A percentile compares a stretch with the other conserved stretches of the same genome.
These are phyloP conservation scores for Aleadryas rufinucha DNA, from an alignment of 2,113 vertebrate genomes.

Conservation along the genomic window DNA sequence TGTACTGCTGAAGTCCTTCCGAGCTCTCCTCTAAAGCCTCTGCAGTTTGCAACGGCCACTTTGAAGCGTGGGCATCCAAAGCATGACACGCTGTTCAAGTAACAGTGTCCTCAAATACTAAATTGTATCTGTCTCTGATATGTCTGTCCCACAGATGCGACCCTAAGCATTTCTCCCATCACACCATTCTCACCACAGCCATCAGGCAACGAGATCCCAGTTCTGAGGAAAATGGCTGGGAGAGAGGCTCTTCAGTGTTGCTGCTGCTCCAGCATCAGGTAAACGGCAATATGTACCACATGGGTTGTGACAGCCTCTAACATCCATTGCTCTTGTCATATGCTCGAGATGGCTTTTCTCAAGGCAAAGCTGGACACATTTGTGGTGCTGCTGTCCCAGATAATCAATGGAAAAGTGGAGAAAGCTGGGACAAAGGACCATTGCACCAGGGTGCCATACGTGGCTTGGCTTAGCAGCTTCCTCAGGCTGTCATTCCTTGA, in stretches of 20 bases:
- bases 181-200: not conserved
- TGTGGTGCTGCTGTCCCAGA: not conserved
- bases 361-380: not conserved
- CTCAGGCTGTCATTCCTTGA: not conserved
- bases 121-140: not conserved
- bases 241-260: not conserved
- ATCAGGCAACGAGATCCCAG: not conserved
- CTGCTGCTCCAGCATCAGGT: not conserved
- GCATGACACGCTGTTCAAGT: not conserved
- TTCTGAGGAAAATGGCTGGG: not conserved
- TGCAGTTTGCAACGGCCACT: not conserved
- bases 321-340: not conserved
- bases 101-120: accelerated
- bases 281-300: not conserved
- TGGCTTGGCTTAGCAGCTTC: not conserved
- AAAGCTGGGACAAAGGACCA: not conserved
- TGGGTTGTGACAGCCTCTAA: not conserved
- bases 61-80: not conserved
- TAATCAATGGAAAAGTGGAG: not conserved
- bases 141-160: not conserved
- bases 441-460: not conserved
- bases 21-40: not conserved
- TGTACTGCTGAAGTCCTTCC: not conserved
- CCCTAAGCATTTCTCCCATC: not conserved
- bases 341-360: not conserved